Conservation (phyloP, 2,888 invertebrate genomes). For the Zelleria hepariella region DNA sequence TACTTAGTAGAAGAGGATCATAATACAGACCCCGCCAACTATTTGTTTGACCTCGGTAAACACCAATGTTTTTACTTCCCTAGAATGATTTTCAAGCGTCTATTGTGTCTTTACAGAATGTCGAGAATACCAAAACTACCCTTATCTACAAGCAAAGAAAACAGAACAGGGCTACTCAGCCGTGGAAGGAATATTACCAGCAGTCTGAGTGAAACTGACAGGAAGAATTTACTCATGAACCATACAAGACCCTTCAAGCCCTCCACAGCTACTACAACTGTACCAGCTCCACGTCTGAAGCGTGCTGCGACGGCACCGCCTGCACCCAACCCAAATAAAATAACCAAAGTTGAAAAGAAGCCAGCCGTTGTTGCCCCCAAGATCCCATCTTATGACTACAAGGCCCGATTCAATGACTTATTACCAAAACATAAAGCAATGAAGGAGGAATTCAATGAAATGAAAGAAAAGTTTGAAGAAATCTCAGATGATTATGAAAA, state of each 20-base stretch:
- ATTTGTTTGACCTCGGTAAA: too few relatives aligned
- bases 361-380: slow-evolving; percentile 59
- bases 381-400: slow-evolving; percentile 75
- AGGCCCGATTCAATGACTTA: slow-evolving; percentile 75
- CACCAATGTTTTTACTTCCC: too few relatives aligned
- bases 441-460: slow-evolving; percentile 62
- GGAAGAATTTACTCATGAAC: slow-evolving; percentile 48
- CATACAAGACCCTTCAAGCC: slow-evolving; percentile 42
- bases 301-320: slow-evolving; percentile 49
- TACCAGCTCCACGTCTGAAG: slow-evolving; percentile 43
- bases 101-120: slow-evolving; percentile 32
- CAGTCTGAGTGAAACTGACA: slow-evolving; percentile 52
- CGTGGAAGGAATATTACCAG: slow-evolving; percentile 39
- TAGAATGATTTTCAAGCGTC: too few relatives aligned
- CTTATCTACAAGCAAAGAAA: slow-evolving; percentile 43
- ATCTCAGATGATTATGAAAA: slow-evolving; percentile 67
- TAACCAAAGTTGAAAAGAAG: slow-evolving; percentile 51
- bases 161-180: slow-evolving; percentile 40
- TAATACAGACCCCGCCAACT: too few relatives aligned
- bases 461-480: slow-evolving; percentile 66
- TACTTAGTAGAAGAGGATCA: too few relatives aligned
- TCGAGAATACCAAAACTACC: slow-evolving; percentile 61
- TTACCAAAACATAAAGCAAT: slow-evolving; percentile 71
- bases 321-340: slow-evolving; percentile 32
- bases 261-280: slow-evolving; percentile 19